Base-by-base conservation (phyloP, 1,140 invertebrate species). In the Drosophila ironensis region DNA sequence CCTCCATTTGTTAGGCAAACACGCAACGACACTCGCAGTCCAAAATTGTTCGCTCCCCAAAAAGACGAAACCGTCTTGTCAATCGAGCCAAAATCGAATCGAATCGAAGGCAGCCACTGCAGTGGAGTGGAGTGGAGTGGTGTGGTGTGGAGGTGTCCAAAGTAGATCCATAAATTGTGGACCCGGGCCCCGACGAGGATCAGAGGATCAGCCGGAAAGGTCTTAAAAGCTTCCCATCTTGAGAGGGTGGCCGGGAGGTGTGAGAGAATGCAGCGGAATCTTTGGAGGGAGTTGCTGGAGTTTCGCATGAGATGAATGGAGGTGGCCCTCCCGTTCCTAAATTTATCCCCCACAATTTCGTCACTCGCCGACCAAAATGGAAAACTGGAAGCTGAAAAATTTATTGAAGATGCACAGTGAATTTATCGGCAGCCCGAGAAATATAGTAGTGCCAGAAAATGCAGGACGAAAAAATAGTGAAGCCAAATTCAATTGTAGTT, bases 1-100 rank as follows among this genome's bases (percentile, higher is more conserved):
- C 22, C 54, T 51, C 53, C 45, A 70, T 70, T 70, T 70, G 67
- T 50, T 70, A 59, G 42, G 53, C 66, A 70, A 70, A 70, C 44
- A 70, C 66, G 45, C 46, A 38, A 37, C 19, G 14, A 16, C 22
- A 44, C 46, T 17, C 20, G 25, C 16, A 52, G 19, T 54, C 50
- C 28, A 14, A 38, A 53, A 52, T 35, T 37, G 40, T 45, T 63
- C n/a, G 4, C 48, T 35, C 22, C 41, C 24, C 48, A 0, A 11
- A 12, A 27, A 59, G 19, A 53, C 17, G 9, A n/a, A 27, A 37
- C 8, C 12, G 6, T 24, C 56, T 20, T 44, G 40, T 41, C 37
- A 60, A 38, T 63, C 54, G 24, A 61, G 61, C 56, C 56, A 22
- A 61, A 61, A 35, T 42, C 54, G 8, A 24, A 14, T n/a, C n/a